These are phyloP conservation scores for Cynaeus angustus DNA, from an alignment of 2,888 invertebrate genomes.

Conservation along the genomic window DNA sequence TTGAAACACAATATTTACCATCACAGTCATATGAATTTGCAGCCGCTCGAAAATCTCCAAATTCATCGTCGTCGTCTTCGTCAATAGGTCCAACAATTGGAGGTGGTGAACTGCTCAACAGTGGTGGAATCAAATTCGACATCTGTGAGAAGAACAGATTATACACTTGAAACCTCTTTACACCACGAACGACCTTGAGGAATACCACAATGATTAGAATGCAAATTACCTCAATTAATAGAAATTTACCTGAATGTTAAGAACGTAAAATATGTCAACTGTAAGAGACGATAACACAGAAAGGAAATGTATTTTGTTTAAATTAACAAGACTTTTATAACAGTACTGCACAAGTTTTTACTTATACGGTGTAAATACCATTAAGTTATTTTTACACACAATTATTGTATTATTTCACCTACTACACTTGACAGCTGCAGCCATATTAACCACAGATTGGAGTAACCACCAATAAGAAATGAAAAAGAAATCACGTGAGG, in stretches of 20 bases:
- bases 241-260: slow-evolving; percentile 44
- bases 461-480: no score
- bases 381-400: slow-evolving; percentile 11
- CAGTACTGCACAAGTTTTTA: slow-evolving; percentile 1
- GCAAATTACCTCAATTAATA: slow-evolving; percentile 5
- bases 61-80: slow-evolving; percentile 75
- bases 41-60: slow-evolving; percentile 76
- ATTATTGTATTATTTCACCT: slow-evolving; percentile 10
- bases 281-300: not conserved
- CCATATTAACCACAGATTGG: slow-evolving; percentile 27
- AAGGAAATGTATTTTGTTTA: not conserved
- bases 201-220: slow-evolving; percentile 20
- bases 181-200: slow-evolving; percentile 5
- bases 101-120: slow-evolving; percentile 75
- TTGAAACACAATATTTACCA: slow-evolving; percentile 56
- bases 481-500: no score
- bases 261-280: slow-evolving; percentile 47
- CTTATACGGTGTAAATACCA: not conserved
- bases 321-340: slow-evolving; percentile 4
- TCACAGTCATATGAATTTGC: slow-evolving; percentile 68
- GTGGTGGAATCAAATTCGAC: slow-evolving; percentile 74
- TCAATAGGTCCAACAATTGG: slow-evolving; percentile 72
- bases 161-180: not conserved
- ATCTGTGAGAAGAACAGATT: slow-evolving; percentile 58
- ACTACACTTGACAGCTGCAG: slow-evolving; percentile 26